phyloP scores from a whole-genome alignment of 1,140 invertebrate genomes.

The Apocrypta bakeri region DNA sequence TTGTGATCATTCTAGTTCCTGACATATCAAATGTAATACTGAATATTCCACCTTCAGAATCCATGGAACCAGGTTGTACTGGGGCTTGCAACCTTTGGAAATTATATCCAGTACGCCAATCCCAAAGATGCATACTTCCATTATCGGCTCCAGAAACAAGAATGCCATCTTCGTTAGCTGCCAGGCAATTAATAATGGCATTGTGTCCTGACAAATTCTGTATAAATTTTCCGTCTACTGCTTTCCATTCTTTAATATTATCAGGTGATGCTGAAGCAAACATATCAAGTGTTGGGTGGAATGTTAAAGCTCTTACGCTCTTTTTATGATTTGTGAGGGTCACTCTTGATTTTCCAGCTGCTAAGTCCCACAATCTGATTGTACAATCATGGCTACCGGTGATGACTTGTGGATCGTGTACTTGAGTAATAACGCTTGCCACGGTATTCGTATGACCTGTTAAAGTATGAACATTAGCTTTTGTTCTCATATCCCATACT shows the following conservation, averaged over 20 bases:
- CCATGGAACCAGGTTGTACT: slow-evolving; percentile 99
- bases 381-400: slow-evolving; percentile 90
- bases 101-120: slow-evolving; percentile 99
- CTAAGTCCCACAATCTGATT: slow-evolving; percentile 97
- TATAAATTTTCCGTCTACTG: slow-evolving; percentile 98
- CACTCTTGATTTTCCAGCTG: slow-evolving; percentile 94
- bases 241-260: slow-evolving; percentile 99
- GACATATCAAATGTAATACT: slow-evolving; percentile 96
- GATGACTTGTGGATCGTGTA: slow-evolving; percentile 92
- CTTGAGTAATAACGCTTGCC: slow-evolving; percentile 93
- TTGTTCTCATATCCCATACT: slow-evolving; percentile 99
- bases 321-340: slow-evolving; percentile 99
- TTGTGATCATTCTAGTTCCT: slow-evolving; percentile 94
- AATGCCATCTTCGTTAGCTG: slow-evolving; percentile 95
- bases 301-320: slow-evolving; percentile 91
- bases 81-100: slow-evolving; percentile 95
- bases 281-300: slow-evolving; percentile 96
- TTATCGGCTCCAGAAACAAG: slow-evolving; percentile 98
- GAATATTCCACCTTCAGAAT: slow-evolving; percentile 98
- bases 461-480: slow-evolving; percentile 97
- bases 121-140: slow-evolving; percentile 99
- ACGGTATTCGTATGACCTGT: slow-evolving; percentile 98
- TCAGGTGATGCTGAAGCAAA: slow-evolving; percentile 98
- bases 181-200: slow-evolving; percentile 97
- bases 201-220: slow-evolving; percentile 98